These are phyloP conservation scores for Diplosoma virens DNA, from an alignment of 23 tunicate genomes.

Conservation along the genomic window DNA sequence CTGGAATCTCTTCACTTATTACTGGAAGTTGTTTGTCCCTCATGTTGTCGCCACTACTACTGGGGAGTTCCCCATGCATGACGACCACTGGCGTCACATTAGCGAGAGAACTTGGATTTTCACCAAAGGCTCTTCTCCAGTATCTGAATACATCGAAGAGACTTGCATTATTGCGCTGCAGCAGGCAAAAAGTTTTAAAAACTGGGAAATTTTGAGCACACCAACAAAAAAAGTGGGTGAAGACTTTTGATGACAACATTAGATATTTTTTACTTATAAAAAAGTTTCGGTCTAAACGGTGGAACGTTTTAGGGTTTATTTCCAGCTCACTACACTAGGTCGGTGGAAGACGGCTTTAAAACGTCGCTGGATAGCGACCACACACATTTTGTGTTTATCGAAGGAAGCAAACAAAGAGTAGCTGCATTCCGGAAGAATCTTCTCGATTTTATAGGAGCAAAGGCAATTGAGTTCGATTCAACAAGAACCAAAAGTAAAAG, in stretches of 20 bases:
- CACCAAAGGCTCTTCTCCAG: conserved; percentile 31
- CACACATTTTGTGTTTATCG: conserved; percentile 30
- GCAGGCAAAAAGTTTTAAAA: background rate
- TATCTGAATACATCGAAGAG: background rate
- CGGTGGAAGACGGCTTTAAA: background rate
- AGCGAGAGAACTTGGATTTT: conserved; percentile 24
- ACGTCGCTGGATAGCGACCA: conserved; percentile 3
- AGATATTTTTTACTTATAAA: too few species aligned
- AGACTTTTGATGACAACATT: too few species aligned
- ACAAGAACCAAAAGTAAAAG: conserved; percentile 13
- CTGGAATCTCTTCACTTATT: conserved; percentile 16
- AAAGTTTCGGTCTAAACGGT: too few species aligned
- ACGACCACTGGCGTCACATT: background rate
- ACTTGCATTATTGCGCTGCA: conserved; percentile 16
- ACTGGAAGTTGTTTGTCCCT: conserved; percentile 30
- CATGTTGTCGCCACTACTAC: background rate
- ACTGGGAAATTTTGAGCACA: conserved; percentile 3
- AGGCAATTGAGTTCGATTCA: conserved; percentile 34
- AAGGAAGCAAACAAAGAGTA: background rate
- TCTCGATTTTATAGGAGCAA: conserved; percentile 3
- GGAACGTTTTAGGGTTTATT: background rate
- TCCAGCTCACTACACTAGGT: background rate
- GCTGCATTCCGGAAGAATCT: background rate
- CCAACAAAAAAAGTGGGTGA: background rate
- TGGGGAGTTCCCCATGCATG: conserved; percentile 1